phyloP scores from a whole-genome alignment of 2,797 vertebrate species.

The Babyrousa celebensis region DNA sequence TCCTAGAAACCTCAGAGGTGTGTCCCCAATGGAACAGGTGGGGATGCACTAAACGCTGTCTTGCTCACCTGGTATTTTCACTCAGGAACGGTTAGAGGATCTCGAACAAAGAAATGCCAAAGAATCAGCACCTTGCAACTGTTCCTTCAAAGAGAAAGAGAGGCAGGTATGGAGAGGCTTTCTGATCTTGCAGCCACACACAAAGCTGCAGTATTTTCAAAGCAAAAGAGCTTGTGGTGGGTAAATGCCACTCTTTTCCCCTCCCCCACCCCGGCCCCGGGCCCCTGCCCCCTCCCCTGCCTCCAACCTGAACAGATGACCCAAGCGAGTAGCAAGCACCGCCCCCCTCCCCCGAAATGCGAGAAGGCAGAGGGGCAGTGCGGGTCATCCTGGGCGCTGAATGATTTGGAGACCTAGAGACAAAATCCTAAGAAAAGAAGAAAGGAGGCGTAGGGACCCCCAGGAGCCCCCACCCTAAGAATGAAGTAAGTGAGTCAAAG shows the following conservation, averaged over 20 bases:
- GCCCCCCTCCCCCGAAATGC: not conserved
- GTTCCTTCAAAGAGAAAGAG: constrained; percentile 84
- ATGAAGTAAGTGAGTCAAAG: not conserved
- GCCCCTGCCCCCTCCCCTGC: not conserved
- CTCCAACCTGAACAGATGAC: not conserved
- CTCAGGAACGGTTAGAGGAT: constrained; percentile 81
- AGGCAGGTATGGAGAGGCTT: constrained; percentile 82
- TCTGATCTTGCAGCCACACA: not conserved
- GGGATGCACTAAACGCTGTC: not conserved
- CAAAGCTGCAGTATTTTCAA: not conserved
- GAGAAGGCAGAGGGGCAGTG: not conserved
- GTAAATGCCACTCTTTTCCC: fast-evolving
- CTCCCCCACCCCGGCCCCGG: not conserved
- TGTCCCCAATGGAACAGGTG: not conserved
- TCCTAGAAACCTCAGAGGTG: not conserved
- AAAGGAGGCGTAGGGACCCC: not conserved
- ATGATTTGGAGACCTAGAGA: not conserved
- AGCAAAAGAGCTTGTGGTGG: not conserved
- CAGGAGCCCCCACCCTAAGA: not conserved
- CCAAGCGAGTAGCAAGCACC: not conserved
- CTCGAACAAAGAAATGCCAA: constrained; percentile 78
- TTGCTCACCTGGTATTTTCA: not conserved
- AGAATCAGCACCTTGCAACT: constrained; percentile 81
- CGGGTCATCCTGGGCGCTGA: not conserved
- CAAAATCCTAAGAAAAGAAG: not conserved